Base-by-base conservation (phyloP, 1,140 invertebrate species). In the Sycophaga agraensis region DNA sequence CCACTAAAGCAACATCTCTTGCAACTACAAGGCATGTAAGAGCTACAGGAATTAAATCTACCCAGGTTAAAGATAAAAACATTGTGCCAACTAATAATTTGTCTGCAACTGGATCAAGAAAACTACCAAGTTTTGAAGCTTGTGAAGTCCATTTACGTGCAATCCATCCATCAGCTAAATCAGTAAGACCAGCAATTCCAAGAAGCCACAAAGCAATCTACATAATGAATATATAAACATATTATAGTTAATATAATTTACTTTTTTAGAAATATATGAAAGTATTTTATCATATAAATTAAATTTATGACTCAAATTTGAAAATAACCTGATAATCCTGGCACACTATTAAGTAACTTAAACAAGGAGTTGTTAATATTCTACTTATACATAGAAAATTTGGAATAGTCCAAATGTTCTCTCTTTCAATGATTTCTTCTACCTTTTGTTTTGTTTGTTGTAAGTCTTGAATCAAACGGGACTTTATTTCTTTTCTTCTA, bases 51-150 rank as follows among this genome's bases (percentile, higher is more conserved):
- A 99, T 91, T 12, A 97, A 77, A 46, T 88, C 86, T 56, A 89
- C 88, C 80, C 89, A 91, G 9, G 94, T 93, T 24, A 98, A 80
- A 0, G 92, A 88, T 22, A 97, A 74, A 72, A 96, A 96, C 34
- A 98, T 79, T 12, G 92, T 92, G 11, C 88, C 92, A 63, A 99
- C 88, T 5, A 99, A 82, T 16, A 98, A 82, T 84, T 99, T 99
- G 77, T 99, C 97, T n/a, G 96, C 96, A 78, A 97, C 86, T 11
- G 97, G 97, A 81, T 99, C 97, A n/a, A 99, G 73, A 74, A 97
- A 96, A 65, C 93, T 95, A 7, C 97, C 97, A 66, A 96, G 85
- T 74, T 91, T 92, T 24, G 95, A 93, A 14, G 91, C 88, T 77
- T 98, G 96, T 49, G 89, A 91, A 50, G 88, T 85, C 87, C 93